phyloP scores from a whole-genome alignment of 2,113 vertebrate species.

The Cercopithecus mona region DNA sequence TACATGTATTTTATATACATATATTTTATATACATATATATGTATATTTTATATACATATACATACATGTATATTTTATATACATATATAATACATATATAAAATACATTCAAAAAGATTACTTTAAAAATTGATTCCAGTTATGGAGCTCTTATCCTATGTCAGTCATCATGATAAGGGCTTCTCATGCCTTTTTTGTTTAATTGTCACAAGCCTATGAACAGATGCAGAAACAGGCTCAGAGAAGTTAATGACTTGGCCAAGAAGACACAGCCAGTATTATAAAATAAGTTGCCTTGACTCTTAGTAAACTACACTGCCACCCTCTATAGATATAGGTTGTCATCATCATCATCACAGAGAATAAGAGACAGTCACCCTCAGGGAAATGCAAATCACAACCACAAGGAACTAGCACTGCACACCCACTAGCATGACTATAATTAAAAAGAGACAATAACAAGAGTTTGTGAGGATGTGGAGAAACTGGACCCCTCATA shows the following conservation, averaged over 20 bases:
- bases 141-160: not conserved
- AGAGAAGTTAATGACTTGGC: not conserved
- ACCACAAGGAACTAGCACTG: not conserved
- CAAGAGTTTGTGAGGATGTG: not conserved
- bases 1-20: no score
- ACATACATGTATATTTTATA: no score
- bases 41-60: no score
- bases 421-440: not conserved
- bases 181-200: not conserved
- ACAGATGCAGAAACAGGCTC: not conserved
- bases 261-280: not conserved
- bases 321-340: not conserved
- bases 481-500: not conserved
- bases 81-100: no score
- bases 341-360: not conserved
- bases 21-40: no score
- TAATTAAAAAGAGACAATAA: not conserved
- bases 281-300: not conserved
- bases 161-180: not conserved
- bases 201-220: not conserved
- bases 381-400: not conserved
- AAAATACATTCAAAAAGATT: not conserved
- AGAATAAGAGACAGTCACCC: not conserved
- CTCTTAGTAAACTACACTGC: not conserved
- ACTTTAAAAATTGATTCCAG: not conserved